Conservation (phyloP, 2,113 vertebrate genomes). For the Hepsetus odoe region DNA sequence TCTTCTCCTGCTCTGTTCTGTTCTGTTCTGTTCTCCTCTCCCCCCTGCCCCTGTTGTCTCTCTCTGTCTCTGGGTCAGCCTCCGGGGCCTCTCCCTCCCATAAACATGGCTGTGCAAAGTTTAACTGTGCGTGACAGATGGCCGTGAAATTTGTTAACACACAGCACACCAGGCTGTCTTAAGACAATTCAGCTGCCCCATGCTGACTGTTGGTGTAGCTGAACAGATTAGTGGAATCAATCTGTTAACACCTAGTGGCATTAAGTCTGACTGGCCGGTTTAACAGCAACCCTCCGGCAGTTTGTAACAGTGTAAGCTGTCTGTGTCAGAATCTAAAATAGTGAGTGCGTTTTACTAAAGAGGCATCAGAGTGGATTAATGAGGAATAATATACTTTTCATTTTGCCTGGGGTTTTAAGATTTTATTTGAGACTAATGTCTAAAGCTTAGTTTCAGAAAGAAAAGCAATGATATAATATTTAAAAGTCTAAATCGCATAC, state of each 20-base stretch:
- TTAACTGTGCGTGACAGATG: conserved; percentile 97
- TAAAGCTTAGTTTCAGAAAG: conserved; percentile 38
- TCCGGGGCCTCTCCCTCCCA: conserved; percentile 72
- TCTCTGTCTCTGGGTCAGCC: conserved; percentile 77
- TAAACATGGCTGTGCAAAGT: conserved; percentile 86
- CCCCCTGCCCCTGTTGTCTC: too few relatives aligned
- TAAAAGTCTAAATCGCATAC: conserved; percentile 43
- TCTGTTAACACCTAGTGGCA: conserved; percentile 74
- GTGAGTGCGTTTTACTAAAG: conserved; percentile 64
- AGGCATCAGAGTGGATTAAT: conserved; percentile 66
- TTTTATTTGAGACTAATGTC: conserved; percentile 3
- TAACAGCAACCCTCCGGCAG: conserved; percentile 68
- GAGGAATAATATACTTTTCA: conserved; percentile 74
- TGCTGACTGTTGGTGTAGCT: conserved; percentile 71
- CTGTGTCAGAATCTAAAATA: conserved; percentile 69
- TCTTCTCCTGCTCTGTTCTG: conserved; percentile 44
- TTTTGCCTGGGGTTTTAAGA: conserved; percentile 58
- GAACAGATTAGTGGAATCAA: conserved; percentile 74
- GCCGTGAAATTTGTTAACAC: conserved; percentile 95
- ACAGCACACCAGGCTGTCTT: conserved; percentile 61
- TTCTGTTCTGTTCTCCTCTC: neutral
- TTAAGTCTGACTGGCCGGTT: conserved; percentile 64
- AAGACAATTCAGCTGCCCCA: conserved; percentile 57
- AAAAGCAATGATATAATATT: conserved; percentile 32
- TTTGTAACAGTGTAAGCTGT: conserved; percentile 50